Evolutionary conservation across 1,140 invertebrate genomes (phyloP).

Genomic region (Fopius arisanus): DNA sequence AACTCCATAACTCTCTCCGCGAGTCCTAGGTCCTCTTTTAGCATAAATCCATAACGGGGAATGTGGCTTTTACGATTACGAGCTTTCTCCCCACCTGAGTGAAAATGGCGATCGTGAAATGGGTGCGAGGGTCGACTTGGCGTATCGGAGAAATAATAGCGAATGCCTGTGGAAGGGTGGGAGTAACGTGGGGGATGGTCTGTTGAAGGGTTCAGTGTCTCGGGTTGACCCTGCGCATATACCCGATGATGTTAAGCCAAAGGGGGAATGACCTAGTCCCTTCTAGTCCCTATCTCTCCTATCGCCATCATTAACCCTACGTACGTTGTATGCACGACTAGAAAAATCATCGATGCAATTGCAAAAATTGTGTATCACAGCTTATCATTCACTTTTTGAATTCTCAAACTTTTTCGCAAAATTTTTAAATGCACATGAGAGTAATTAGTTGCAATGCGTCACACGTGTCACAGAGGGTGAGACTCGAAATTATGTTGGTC

Average conservation of each 20-base stretch:
- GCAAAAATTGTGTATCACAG: too few species aligned
- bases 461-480: neutral
- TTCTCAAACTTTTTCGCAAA: too few species aligned
- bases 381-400: too few species aligned
- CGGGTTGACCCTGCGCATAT: slow-evolving; percentile 48
- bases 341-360: too few species aligned
- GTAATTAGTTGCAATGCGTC: neutral
- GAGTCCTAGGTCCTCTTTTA: neutral
- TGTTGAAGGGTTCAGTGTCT: slow-evolving; percentile 53
- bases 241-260: slow-evolving; percentile 42
- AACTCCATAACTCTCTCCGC: neutral
- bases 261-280: slow-evolving; percentile 55
- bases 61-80: slow-evolving; percentile 30
- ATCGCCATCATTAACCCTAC: neutral
- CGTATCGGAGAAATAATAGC: neutral
- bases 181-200: slow-evolving; percentile 26
- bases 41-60: slow-evolving; percentile 31
- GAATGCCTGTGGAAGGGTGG: neutral
- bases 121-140: neutral
- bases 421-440: too few species aligned
- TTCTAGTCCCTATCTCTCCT: slow-evolving; percentile 31
- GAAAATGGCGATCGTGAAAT: slow-evolving; percentile 10
- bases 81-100: neutral
- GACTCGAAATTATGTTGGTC: neutral
- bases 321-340: too few species aligned